Evolutionary conservation across 2,797 vertebrate species (phyloP).

Genomic region (Sarcophilus harrisii): DNA sequence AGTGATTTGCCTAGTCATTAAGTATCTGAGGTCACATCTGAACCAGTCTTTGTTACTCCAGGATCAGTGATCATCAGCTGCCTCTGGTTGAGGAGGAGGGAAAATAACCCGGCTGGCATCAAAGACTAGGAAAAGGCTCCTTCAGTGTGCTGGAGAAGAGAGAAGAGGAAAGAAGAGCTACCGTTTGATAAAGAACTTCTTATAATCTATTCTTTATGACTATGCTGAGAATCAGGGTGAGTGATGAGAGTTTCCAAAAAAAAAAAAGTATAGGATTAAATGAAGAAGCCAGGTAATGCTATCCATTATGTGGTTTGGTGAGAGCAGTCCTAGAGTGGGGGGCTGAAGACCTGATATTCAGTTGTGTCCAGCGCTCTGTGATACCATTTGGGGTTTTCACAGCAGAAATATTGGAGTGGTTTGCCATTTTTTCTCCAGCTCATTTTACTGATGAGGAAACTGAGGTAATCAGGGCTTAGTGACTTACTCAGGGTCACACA

Average conservation of each 20-base stretch:
- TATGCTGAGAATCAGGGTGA: neutral
- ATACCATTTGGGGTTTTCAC: neutral
- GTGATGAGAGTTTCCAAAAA: neutral
- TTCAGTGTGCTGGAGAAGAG: fast-evolving
- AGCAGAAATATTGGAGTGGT: neutral
- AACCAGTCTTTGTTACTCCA: neutral
- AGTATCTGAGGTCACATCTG: neutral
- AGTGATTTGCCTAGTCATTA: neutral
- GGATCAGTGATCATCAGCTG: neutral
- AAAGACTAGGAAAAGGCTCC: neutral
- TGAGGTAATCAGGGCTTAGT: neutral
- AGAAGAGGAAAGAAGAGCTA: neutral
- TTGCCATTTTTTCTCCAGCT: neutral
- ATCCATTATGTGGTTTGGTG: neutral
- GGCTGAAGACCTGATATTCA: neutral
- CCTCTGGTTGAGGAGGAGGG: neutral
- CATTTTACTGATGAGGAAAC: neutral
- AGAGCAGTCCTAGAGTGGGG: neutral
- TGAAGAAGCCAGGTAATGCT: neutral
- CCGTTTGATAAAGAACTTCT: neutral
- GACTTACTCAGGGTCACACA: neutral
- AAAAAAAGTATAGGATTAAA: neutral
- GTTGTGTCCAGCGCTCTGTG: neutral
- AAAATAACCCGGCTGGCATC: neutral
- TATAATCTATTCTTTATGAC: neutral